Evolutionary conservation across 2,113 vertebrate species (phyloP).

Genomic region (Planiliza haematocheilus): DNA sequence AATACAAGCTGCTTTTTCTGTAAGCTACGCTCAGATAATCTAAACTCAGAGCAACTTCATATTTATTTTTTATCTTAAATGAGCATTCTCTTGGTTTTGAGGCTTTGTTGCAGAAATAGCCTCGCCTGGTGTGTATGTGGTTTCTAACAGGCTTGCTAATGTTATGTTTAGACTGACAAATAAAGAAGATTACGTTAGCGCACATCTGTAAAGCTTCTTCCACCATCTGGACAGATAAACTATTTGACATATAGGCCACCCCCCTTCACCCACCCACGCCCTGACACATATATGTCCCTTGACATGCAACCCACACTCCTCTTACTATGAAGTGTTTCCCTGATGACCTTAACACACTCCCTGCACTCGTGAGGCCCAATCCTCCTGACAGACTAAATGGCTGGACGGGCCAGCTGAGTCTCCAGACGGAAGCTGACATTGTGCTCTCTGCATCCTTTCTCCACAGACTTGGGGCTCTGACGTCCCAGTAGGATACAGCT

Average conservation of each 20-base stretch:
- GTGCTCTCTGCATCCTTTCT: conserved; percentile 13
- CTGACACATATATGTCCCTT: conserved; percentile 23
- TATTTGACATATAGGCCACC: conserved; percentile 36
- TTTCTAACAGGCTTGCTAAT: conserved; percentile 46
- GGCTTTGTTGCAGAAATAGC: neutral
- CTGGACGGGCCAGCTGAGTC: conserved; percentile 44
- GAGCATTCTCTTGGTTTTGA: neutral
- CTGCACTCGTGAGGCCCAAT: conserved; percentile 22
- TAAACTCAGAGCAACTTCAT: neutral
- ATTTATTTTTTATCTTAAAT: neutral
- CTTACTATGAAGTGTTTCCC: conserved; percentile 24
- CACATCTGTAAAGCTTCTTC: conserved; percentile 66
- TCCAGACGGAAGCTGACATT: conserved; percentile 29
- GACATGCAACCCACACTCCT: conserved; percentile 52
- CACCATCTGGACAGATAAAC: conserved; percentile 65
- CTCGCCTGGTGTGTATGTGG: conserved; percentile 20
- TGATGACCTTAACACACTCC: conserved; percentile 48
- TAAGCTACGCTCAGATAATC: too few species aligned
- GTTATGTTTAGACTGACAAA: conserved; percentile 63
- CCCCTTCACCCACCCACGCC: neutral
- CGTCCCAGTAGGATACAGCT: conserved; percentile 21
- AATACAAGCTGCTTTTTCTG: too few species aligned
- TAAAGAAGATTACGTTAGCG: conserved; percentile 67
- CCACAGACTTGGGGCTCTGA: conserved; percentile 7
- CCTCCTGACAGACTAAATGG: conserved; percentile 43